These are phyloP conservation scores for Epicampocera succincta DNA, from an alignment of 2,888 invertebrate species.

Conservation along the genomic window DNA sequence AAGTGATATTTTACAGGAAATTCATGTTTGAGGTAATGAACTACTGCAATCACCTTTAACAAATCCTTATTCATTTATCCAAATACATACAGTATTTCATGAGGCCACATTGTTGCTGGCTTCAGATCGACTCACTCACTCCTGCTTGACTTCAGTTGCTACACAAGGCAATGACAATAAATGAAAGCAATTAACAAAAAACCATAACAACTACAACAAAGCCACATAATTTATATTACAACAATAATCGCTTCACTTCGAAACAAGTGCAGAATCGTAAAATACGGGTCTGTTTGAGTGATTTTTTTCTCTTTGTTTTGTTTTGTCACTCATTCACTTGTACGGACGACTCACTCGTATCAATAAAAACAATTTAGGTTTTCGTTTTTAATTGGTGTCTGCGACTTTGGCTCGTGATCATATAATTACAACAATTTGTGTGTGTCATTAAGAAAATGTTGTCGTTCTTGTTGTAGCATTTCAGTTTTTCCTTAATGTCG, in stretches of 20 bases:
- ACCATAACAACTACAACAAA: slow-evolving; percentile 4
- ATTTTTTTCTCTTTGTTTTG: slow-evolving; percentile 3
- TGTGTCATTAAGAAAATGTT: slow-evolving; percentile 23
- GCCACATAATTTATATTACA: slow-evolving; percentile 7
- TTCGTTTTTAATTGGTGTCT: slow-evolving; percentile 9
- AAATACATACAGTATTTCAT: too few relatives aligned
- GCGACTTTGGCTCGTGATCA: slow-evolving; percentile 64
- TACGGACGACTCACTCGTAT: background rate
- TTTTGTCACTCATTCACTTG: slow-evolving; percentile 21
- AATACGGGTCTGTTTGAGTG: slow-evolving; percentile 11
- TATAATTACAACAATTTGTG: slow-evolving; percentile 56
- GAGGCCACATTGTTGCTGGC: too few relatives aligned
- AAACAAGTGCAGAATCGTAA: slow-evolving; percentile 33
- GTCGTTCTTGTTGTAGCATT: slow-evolving; percentile 21
- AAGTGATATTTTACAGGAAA: too few relatives aligned
- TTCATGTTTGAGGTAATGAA: too few relatives aligned
- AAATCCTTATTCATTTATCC: too few relatives aligned
- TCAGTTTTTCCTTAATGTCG: slow-evolving; percentile 31
- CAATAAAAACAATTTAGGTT: slow-evolving; percentile 16
- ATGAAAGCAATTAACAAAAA: slow-evolving; percentile 9
- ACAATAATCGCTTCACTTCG: slow-evolving; percentile 3
- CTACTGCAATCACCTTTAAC: too few relatives aligned
- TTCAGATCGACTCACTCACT: too few relatives aligned
- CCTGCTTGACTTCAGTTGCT: background rate
- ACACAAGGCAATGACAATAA: slow-evolving; percentile 32